Percentiles rank a stretch among this genome's conserved stretches.
These are phyloP conservation scores for Cryptocephalus moraei DNA, from an alignment of 2,888 invertebrate genomes.

Conservation along the genomic window DNA sequence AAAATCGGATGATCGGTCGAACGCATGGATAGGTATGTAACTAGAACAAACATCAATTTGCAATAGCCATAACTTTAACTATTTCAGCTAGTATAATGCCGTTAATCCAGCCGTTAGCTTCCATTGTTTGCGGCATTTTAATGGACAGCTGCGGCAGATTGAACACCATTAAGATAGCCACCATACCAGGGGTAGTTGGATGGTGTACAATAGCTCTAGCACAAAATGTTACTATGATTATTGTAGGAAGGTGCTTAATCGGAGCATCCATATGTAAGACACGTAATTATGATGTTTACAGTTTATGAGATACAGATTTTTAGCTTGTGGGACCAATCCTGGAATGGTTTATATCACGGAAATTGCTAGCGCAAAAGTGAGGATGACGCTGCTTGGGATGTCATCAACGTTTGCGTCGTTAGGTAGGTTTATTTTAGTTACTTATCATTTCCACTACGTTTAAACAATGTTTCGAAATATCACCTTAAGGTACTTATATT, in stretches of 20 bases:
- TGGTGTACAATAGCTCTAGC: constrained; percentile 47
- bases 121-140: constrained; percentile 42
- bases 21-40: constrained; percentile 43
- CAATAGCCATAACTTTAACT: not conserved
- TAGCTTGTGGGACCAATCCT: constrained; percentile 47
- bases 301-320: constrained; percentile 11
- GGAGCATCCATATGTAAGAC: constrained; percentile 43
- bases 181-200: constrained; percentile 44
- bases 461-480: too few relatives aligned
- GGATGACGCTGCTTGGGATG: constrained; percentile 48
- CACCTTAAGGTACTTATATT: too few relatives aligned
- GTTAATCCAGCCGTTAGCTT: constrained; percentile 44
- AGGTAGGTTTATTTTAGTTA: constrained; percentile 30
- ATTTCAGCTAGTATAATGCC: constrained; percentile 46
- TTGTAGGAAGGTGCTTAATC: constrained; percentile 43
- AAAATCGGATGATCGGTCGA: constrained; percentile 31
- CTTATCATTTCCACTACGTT: not conserved
- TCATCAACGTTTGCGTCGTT: constrained; percentile 48
- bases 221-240: constrained; percentile 39
- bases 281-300: not conserved
- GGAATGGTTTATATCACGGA: constrained; percentile 53
- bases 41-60: not conserved
- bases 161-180: constrained; percentile 45
- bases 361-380: constrained; percentile 46
- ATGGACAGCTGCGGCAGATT: constrained; percentile 48